These are phyloP conservation scores for Acronicta alni DNA, from an alignment of 2,888 invertebrate genomes.

Conservation along the genomic window DNA sequence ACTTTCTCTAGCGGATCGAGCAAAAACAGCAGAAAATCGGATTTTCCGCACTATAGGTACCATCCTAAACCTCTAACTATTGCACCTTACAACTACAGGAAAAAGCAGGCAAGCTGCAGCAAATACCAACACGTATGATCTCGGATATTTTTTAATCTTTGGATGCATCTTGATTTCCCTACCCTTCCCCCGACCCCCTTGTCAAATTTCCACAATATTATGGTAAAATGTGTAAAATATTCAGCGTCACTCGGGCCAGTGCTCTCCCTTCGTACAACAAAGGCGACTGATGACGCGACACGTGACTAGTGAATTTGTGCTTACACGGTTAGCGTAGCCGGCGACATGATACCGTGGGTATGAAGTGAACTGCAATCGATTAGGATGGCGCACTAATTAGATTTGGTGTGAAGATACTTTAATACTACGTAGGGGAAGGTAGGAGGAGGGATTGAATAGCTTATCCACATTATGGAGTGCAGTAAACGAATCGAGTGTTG, in stretches of 20 bases:
- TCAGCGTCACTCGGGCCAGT: slow-evolving; percentile 34
- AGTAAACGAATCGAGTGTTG: too few relatives aligned
- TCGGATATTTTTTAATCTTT: too few relatives aligned
- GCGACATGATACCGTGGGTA: slow-evolving; percentile 58
- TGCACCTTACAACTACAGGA: too few relatives aligned
- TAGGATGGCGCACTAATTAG: slow-evolving; percentile 23
- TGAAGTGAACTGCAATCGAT: slow-evolving; percentile 33
- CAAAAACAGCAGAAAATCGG: too few relatives aligned
- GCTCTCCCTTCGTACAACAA: slow-evolving; percentile 62
- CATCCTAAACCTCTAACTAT: too few relatives aligned
- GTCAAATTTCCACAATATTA: slow-evolving; percentile 26
- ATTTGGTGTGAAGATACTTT: slow-evolving; percentile 35
- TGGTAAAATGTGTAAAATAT: slow-evolving; percentile 49
- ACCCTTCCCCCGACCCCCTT: slow-evolving; percentile 14
- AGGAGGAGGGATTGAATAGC: too few relatives aligned
- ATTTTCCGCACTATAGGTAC: too few relatives aligned
- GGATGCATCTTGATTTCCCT: background rate
- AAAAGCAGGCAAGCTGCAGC: too few relatives aligned
- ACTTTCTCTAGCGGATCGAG: too few relatives aligned
- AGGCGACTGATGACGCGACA: slow-evolving; percentile 73
- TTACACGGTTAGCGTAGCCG: slow-evolving; percentile 37
- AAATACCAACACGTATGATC: too few relatives aligned
- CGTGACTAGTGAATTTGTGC: slow-evolving; percentile 60
- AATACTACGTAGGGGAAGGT: slow-evolving; percentile 17
- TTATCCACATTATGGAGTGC: too few relatives aligned